A percentile compares a stretch with the other conserved stretches of the same genome.
These are phyloP conservation scores for Lophotis ruficrista DNA, from an alignment of 2,113 vertebrate species.

Conservation along the genomic window DNA sequence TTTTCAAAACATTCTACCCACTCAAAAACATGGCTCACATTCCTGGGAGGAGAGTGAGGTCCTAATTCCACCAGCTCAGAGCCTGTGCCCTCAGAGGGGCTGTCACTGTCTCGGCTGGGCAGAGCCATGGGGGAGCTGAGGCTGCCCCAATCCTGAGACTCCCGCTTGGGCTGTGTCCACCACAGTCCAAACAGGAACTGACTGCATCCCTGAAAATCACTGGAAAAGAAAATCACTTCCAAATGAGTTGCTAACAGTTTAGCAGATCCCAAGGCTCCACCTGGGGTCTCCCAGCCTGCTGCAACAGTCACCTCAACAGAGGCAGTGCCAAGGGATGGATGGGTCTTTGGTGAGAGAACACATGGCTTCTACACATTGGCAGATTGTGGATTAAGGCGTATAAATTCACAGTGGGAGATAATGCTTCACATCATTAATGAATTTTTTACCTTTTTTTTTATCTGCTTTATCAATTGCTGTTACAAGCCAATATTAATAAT, in stretches of 20 bases:
- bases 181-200: background rate
- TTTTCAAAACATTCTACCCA: background rate
- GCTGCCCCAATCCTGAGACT: background rate
- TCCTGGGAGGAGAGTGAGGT: background rate
- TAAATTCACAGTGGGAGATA: background rate
- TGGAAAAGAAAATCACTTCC: background rate
- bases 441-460: background rate
- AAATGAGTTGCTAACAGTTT: background rate
- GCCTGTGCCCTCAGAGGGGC: background rate
- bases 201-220: background rate
- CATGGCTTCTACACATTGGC: background rate
- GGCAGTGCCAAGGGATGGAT: background rate
- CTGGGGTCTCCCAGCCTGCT: background rate
- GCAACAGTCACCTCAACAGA: background rate
- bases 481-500: slow-evolving; percentile 18
- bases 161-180: fast-evolving
- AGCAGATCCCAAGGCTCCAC: background rate
- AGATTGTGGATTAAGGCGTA: background rate
- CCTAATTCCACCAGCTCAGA: background rate
- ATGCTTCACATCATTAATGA: background rate
- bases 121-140: background rate
- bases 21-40: background rate
- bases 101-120: background rate
- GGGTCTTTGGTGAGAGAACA: background rate
- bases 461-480: slow-evolving; percentile 22